Conservation (phyloP, 2,888 invertebrate genomes). For the Ashinkailepas kermadecensis region DNA sequence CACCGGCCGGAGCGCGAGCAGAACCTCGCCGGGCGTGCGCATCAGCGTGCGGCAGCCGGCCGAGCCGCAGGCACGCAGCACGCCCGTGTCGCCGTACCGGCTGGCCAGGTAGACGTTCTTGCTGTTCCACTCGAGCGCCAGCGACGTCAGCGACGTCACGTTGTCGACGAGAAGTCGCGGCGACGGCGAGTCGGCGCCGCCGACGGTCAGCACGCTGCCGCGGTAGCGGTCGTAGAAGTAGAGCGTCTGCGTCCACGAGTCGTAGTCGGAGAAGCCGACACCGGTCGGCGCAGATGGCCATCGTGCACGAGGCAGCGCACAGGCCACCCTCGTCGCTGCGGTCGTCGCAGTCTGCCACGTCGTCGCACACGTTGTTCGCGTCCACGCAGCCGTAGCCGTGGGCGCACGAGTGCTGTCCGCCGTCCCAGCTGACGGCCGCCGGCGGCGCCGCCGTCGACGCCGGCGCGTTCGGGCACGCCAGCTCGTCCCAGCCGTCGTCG, state of each 20-base stretch:
- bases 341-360: conserved; percentile 24
- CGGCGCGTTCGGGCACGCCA: no score
- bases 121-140: conserved; percentile 13
- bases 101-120: conserved; percentile 20
- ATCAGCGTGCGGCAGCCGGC: neutral
- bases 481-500: conserved; percentile 36
- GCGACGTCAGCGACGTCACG: neutral
- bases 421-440: neutral
- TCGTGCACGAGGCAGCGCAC: neutral
- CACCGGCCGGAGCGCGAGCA: no score
- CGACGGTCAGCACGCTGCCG: no score
- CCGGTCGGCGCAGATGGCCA: neutral
- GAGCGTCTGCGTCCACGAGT: neutral
- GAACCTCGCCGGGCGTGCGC: neutral
- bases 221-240: conserved; percentile 14
- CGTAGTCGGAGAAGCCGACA: neutral
- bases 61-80: neutral
- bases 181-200: neutral
- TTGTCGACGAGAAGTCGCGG: neutral
- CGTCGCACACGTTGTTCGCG: conserved; percentile 5
- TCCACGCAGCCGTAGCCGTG: conserved; percentile 1
- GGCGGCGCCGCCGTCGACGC: neutral
- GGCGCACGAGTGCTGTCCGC: conserved; percentile 1
- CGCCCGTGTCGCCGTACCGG: neutral
- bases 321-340: conserved; percentile 23